phyloP scores from a whole-genome alignment of 1,140 invertebrate genomes.

The Liolophura sinensis region DNA sequence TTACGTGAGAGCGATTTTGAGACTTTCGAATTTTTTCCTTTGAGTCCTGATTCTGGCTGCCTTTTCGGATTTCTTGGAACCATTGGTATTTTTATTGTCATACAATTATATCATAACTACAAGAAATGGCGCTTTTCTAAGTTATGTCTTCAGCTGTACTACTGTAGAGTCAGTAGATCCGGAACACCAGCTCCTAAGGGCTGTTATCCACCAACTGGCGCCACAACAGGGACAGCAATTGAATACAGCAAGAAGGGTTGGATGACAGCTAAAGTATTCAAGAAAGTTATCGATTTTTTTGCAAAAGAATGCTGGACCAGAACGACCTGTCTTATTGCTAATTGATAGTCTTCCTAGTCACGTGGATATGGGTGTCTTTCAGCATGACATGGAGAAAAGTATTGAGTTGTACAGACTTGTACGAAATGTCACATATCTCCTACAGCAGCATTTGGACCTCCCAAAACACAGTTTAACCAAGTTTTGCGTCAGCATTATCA shows the following conservation, averaged over 20 bases:
- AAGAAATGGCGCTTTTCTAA: no score
- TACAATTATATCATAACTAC: no score
- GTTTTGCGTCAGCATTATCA: conserved; percentile 11
- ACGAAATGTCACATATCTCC: conserved; percentile 22
- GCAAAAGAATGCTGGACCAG: conserved; percentile 14
- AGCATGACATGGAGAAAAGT: conserved; percentile 4
- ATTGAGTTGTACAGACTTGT: conserved; percentile 20
- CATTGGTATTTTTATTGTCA: no score
- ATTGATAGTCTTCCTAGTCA: conserved; percentile 22
- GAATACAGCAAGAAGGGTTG: conserved; percentile 23
- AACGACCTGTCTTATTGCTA: conserved; percentile 19
- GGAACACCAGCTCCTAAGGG: conserved; percentile 16
- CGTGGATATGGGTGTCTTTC: conserved; percentile 5
- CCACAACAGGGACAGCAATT: conserved; percentile 9
- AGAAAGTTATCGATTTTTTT: conserved; percentile 19
- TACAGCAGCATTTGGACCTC: conserved; percentile 25
- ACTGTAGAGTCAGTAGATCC: no score
- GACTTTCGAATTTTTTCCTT: no score
- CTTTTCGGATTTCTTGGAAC: no score
- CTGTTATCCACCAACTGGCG: conserved; percentile 19
- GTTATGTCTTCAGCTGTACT: no score
- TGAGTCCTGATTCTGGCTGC: no score
- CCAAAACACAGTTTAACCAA: conserved; percentile 19
- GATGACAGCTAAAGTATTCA: conserved; percentile 7
- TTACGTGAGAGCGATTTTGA: no score